A percentile compares a stretch with the other conserved stretches of the same genome.
phyloP scores from a whole-genome alignment of 2,888 invertebrate genomes.

The Caenorhabditis panamensis region DNA sequence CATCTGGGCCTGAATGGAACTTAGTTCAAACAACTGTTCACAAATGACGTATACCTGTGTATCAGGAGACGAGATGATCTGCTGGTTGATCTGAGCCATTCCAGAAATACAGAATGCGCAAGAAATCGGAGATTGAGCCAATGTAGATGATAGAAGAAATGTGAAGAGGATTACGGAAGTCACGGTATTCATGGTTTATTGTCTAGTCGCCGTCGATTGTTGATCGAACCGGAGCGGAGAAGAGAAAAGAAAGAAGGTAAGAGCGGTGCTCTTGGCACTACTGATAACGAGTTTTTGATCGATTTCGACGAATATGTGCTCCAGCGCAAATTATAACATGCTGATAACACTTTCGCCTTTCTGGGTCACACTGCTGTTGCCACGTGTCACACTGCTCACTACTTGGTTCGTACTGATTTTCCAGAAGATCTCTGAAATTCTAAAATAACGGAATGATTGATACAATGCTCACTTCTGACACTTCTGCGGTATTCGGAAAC shows the following conservation, averaged over 20 bases:
- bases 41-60: too few species aligned
- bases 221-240: constrained; percentile 2
- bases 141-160: constrained; percentile 9
- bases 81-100: constrained; percentile 44
- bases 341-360: background rate
- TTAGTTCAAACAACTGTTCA: too few species aligned
- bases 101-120: constrained; percentile 53
- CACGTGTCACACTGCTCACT: background rate
- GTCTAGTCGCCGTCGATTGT: background rate
- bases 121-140: constrained; percentile 45
- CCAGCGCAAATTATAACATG: background rate
- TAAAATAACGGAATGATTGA: too few species aligned
- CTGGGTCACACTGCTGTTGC: background rate
- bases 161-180: constrained; percentile 2
- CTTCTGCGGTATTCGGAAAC: constrained; percentile 8
- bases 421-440: background rate
- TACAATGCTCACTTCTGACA: background rate
- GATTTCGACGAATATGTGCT: constrained; percentile 1
- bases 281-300: constrained; percentile 30
- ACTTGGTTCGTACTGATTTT: background rate
- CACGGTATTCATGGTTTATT: constrained; percentile 16
- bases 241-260: constrained; percentile 6
- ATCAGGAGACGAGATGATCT: constrained; percentile 36
- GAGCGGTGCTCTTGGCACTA: background rate
- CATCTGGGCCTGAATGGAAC: constrained; percentile 38